Evolutionary conservation across 2,113 vertebrate genomes (phyloP).

Genomic region (Lasiurus cinereus): DNA sequence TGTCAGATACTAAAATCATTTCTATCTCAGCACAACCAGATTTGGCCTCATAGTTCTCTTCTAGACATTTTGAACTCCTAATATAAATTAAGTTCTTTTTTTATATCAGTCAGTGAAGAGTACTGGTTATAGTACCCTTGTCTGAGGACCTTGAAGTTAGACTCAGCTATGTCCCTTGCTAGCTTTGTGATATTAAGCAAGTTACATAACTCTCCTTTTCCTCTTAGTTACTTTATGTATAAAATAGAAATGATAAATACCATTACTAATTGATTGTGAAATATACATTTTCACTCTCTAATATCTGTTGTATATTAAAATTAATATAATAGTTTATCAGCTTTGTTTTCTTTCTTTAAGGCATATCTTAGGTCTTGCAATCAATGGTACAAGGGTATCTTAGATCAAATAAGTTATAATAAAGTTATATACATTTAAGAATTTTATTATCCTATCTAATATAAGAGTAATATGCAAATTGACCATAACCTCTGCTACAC

Average conservation of each 20-base stretch:
- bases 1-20: background rate
- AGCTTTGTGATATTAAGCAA: background rate
- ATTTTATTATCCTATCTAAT: no score
- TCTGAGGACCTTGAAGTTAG: background rate
- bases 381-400: background rate
- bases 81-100: slow-evolving; percentile 57
- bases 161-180: background rate
- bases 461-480: no score
- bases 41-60: background rate
- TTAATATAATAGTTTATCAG: background rate
- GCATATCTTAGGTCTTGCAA: background rate
- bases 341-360: slow-evolving; percentile 1
- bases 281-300: background rate
- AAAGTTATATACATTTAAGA: background rate
- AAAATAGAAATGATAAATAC: background rate
- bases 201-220: background rate
- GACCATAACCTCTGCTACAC: no score
- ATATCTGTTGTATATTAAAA: background rate
- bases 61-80: background rate
- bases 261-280: background rate
- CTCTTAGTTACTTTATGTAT: background rate
- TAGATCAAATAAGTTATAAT: slow-evolving; percentile 2
- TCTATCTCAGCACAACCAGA: background rate
- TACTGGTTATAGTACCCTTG: background rate
- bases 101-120: background rate